A percentile compares a stretch with the other conserved stretches of the same genome.
Evolutionary conservation across 2,888 invertebrate genomes (phyloP).

Genomic region (Ectemnius continuus): DNA sequence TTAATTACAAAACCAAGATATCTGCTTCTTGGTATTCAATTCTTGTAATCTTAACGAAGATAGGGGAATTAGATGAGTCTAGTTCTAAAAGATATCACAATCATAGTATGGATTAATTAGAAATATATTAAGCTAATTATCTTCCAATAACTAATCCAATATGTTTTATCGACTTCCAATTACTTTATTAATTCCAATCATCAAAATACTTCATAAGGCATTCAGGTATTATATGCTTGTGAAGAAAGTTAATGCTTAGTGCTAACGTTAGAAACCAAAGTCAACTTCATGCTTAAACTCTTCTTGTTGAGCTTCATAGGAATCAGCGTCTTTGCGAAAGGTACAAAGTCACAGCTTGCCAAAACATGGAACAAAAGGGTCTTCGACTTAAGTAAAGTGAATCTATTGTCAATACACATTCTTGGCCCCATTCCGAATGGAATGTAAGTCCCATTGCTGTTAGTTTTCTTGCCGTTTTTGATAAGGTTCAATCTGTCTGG

Average conservation of each 20-base stretch:
- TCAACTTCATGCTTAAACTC: slow-evolving; percentile 37
- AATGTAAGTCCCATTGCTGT: slow-evolving; percentile 65
- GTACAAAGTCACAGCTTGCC: slow-evolving; percentile 49
- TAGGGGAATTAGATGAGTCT: too few relatives aligned
- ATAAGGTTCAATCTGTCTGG: slow-evolving; percentile 74
- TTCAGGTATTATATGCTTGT: too few relatives aligned
- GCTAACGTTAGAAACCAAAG: too few relatives aligned
- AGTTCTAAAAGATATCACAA: too few relatives aligned
- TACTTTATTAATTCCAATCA: not conserved
- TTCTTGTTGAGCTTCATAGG: slow-evolving; percentile 51
- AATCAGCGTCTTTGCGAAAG: slow-evolving; percentile 51
- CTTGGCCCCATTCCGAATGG: slow-evolving; percentile 76
- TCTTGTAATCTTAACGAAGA: too few relatives aligned
- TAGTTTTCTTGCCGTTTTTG: slow-evolving; percentile 52
- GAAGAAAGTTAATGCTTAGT: not conserved
- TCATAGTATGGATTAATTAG: too few relatives aligned
- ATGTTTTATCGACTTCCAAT: too few relatives aligned
- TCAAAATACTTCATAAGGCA: too few relatives aligned
- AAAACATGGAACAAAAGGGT: slow-evolving; percentile 59
- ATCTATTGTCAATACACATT: slow-evolving; percentile 72
- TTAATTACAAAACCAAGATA: too few relatives aligned
- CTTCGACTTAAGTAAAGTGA: slow-evolving; percentile 61
- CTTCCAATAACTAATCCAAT: too few relatives aligned
- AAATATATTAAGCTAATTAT: not conserved
- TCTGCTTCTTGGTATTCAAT: too few relatives aligned